These are phyloP conservation scores for Zoanthus sansibaricus DNA, from an alignment of 92 coral and sea anemone species.

Conservation along the genomic window DNA sequence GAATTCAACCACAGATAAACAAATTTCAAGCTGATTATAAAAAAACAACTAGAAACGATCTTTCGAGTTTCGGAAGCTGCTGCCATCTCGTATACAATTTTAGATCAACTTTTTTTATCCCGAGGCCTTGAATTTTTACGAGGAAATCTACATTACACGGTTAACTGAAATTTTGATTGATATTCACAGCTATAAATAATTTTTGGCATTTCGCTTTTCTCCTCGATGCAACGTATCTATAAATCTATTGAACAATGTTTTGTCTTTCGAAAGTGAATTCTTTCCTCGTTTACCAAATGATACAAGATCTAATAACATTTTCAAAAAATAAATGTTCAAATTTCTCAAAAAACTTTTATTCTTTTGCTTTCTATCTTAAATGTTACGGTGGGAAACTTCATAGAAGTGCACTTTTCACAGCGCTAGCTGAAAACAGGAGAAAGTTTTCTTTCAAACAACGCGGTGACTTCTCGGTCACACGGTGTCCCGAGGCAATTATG, in stretches of 20 bases:
- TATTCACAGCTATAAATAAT: background rate
- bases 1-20: background rate
- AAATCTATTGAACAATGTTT: constrained; percentile 4
- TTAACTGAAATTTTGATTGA: background rate
- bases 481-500: constrained; percentile 42
- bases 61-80: background rate
- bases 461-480: constrained; percentile 16
- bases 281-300: background rate
- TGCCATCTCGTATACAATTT: background rate
- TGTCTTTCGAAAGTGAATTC: constrained; percentile 30
- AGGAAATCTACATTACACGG: constrained; percentile 9
- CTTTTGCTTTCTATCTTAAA: constrained; percentile 1
- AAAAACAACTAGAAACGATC: constrained; percentile 1
- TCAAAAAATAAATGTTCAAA: background rate
- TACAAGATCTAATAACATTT: background rate
- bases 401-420: constrained; percentile 31
- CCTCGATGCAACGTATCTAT: constrained; percentile 14
- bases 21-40: constrained; percentile 2
- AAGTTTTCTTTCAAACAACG: constrained; percentile 26
- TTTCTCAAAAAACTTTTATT: background rate
- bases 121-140: background rate
- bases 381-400: constrained; percentile 38
- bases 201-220: background rate
- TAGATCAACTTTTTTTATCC: background rate
- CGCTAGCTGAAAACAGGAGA: constrained; percentile 16